Evolutionary conservation across 2,113 vertebrate genomes (phyloP), one percentile per base, ranked within the genome.

Genomic region (Myotis brandtii): DNA sequence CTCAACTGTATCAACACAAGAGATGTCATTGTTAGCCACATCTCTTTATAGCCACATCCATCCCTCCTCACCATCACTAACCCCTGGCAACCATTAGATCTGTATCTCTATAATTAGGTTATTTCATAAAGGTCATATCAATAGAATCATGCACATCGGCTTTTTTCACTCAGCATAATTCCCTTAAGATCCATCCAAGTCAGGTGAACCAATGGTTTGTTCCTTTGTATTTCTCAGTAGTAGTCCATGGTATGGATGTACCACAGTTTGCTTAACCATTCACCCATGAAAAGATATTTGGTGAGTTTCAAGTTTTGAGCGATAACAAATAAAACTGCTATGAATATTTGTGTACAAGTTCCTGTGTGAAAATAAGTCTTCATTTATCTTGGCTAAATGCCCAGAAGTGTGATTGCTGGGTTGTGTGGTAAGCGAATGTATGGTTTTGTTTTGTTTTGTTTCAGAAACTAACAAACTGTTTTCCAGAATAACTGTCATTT

Each of bases 291-390:
- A 93, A 86, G 50, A 43, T 6, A 37, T 89, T 94, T 94, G 64
- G 56, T 88, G 89, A 56, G 46, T 70, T 94, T 95, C 92, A 84
- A 96, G 8, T 89, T 96, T 95, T 77, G 72, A 87, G 43, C 30
- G 92, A 43, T 89, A 76, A 86, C 59, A 87, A 89, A 92, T 92
- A 87, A 95, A 96, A 94, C 76, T 50, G 66, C 91, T 70, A 32
- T 81, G 66, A 97, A 93, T 91, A 81, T 72, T 95, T 62, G 32
- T 89, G 48, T 89, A 85, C 84, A 95, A 89, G 94, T 87, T 95
- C 52, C 81, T 96, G n/a, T 1, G 1, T 95, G 92, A 86, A 96
- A 93, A 89, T 76, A 90, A 96, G 46, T 72, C 87, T 92, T 96
- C 50, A 34, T 92, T 96, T 96, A 79, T 92, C 67, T 95, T 93